Evolutionary conservation across 2,113 vertebrate species (phyloP), one percentile per base, ranked within the genome.

Genomic region (Melanostigma gelatinosum): DNA sequence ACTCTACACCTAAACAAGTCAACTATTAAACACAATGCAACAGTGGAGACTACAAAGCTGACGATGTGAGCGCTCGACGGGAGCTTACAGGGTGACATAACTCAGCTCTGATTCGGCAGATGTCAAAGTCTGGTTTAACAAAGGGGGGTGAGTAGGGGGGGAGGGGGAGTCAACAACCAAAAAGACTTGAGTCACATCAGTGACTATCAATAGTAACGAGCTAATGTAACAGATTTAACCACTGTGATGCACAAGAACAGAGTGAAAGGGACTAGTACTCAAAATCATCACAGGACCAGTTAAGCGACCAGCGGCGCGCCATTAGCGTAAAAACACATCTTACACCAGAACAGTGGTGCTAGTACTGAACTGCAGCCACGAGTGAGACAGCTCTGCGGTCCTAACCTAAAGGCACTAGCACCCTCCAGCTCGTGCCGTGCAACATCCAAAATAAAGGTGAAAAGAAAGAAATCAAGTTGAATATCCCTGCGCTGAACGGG

Each of bases 361-460:
- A 81, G 62, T 18, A 77, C 80, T 86, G 71, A 89, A 76, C 85
- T 74, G 88, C 84, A 76, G 84, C 82, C 79, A 87, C 83, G 48
- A 87, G 71, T 54, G 58, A 90, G 86, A 89, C 88, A 89, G 80
- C 85, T 73, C 89, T 83, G 86, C 89, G 87, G 88, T 78, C 89
- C 84, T 82, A 78, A 76, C 57, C 89, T 85, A 84, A 76, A 22
- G 78, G 71, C 81, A 82, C 86, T 20, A 79, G 85, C 80, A 74
- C 91, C 83, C 79, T 83, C 84, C 84, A 79, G 81, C 88, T 86
- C 82, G 92, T 80, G 86, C 89, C 86, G 75, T 32, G 80, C 70
- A 80, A 92, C 82, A 83, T 79, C 77, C 78, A 66, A 89, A 90
- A 90, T 88, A 93, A 92, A 94, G 92, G 88, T 91, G 83, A 89